Percentiles rank a stretch among this genome's conserved stretches.
phyloP scores from a whole-genome alignment of 2,113 vertebrate genomes.

The Microcebus tavaratra region DNA sequence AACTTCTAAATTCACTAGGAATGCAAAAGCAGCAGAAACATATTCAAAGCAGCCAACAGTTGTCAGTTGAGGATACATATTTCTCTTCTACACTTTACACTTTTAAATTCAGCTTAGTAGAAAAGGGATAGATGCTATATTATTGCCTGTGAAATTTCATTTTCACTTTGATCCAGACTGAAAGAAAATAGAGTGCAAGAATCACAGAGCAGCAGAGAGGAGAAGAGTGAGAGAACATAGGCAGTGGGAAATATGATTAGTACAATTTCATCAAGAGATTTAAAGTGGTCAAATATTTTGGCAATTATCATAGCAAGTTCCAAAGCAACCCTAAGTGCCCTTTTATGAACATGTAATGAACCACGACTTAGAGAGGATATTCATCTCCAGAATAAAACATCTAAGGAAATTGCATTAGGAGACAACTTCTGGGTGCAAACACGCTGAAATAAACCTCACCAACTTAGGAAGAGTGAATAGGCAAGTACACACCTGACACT shows the following conservation, averaged over 20 bases:
- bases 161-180: background rate
- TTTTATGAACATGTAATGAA: background rate
- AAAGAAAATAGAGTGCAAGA: background rate
- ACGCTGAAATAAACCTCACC: background rate
- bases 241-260: background rate
- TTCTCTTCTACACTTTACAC: background rate
- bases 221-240: background rate
- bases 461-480: background rate
- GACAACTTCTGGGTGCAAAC: background rate
- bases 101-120: background rate
- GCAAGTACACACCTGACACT: background rate
- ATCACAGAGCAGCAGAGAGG: background rate
- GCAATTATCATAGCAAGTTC: slow-evolving; percentile 41
- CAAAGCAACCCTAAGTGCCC: background rate
- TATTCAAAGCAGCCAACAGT: no score
- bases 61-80: background rate
- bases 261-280: slow-evolving; percentile 33
- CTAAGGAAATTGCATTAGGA: background rate
- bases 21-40: background rate
- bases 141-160: slow-evolving; percentile 20
- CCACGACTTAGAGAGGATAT: background rate
- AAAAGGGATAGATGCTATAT: background rate
- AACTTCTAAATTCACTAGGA: background rate
- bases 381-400: background rate
- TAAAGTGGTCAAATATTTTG: slow-evolving; percentile 53